phyloP scores from a whole-genome alignment of 1,140 invertebrate genomes.

The Octopus bimaculoides region DNA sequence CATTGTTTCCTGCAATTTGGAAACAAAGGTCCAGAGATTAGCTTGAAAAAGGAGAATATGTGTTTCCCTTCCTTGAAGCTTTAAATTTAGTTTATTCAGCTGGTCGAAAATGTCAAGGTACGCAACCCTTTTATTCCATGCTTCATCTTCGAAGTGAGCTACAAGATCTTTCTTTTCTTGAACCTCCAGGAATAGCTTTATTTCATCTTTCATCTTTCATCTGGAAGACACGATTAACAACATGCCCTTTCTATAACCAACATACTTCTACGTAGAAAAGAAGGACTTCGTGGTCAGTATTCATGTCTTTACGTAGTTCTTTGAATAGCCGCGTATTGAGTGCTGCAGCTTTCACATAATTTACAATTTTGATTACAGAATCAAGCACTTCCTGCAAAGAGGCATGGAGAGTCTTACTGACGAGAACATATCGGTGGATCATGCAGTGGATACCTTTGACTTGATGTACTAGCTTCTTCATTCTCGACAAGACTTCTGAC shows the following conservation, averaged over 20 bases:
- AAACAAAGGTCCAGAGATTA: no score
- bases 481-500: neutral
- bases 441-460: constrained; percentile 18
- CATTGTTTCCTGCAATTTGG: no score
- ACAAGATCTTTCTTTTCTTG: constrained; percentile 7
- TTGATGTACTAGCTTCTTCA: constrained; percentile 8
- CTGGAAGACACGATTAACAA: neutral
- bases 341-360: constrained; percentile 2
- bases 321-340: constrained; percentile 3
- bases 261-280: constrained; percentile 2
- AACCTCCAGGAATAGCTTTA: constrained; percentile 10
- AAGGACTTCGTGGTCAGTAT: constrained; percentile 10
- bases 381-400: constrained; percentile 12
- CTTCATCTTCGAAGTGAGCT: constrained; percentile 11
- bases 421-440: constrained; percentile 17
- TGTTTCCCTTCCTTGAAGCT: constrained; percentile 1
- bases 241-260: neutral
- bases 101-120: neutral
- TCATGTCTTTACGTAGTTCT: constrained; percentile 6
- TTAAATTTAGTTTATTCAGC: neutral
- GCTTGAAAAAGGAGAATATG: neutral
- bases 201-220: constrained; percentile 6
- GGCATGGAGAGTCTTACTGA: constrained; percentile 16
- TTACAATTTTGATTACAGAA: constrained; percentile 12
- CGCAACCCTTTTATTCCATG: constrained; percentile 12